Evolutionary conservation across 2,113 vertebrate genomes (phyloP), one percentile per base, ranked within the genome.

Genomic region (Phrynocephalus versicolor): DNA sequence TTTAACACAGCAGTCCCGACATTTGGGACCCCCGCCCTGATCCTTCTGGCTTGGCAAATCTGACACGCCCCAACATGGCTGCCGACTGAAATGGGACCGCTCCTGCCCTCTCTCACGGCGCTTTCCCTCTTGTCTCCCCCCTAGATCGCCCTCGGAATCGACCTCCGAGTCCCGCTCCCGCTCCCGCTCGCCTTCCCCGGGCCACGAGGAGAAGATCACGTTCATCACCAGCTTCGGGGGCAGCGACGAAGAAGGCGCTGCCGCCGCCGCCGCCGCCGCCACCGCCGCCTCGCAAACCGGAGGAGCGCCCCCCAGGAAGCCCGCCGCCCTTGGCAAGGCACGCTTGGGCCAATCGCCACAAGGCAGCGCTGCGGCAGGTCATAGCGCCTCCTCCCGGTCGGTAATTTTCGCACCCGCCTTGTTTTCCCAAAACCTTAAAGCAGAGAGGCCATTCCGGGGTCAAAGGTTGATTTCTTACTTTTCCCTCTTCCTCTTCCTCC

Each of bases 191-290:
- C 95, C 96, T 0, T 95, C 93, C 19, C 97, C 97, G 0, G 97
- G 97, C 67, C 97, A 96, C 0, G 98, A 96, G 84, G 96, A 99
- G 92, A 98, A 98, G 93, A 99, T 99, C 95, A 99, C 98, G 6
- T 99, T 98, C 94, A 99, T 99, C 94, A 99, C 98, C 88, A 98
- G 98, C 87, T 99, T 98, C 0, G 98, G 98, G 9, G 98, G 98
- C 94, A 99, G 98, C 2, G 98, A 99, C 0, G 98, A 99, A 1
- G 98, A 98, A 92, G 96, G 96, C 0, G 95, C 95, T 0, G 90
- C 96, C 0, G 93, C 94, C 30, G 67, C 67, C 5, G 67, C 96
- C 0, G 8, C 95, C 0, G 96, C 96, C 0, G n/a, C n/a, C n/a
- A n/a, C n/a, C n/a, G 95, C 95, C 0, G 90, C 97, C 0, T 92